These are phyloP conservation scores for Rhinichthys osculus DNA, from an alignment of 2,797 vertebrate species.

Conservation along the genomic window DNA sequence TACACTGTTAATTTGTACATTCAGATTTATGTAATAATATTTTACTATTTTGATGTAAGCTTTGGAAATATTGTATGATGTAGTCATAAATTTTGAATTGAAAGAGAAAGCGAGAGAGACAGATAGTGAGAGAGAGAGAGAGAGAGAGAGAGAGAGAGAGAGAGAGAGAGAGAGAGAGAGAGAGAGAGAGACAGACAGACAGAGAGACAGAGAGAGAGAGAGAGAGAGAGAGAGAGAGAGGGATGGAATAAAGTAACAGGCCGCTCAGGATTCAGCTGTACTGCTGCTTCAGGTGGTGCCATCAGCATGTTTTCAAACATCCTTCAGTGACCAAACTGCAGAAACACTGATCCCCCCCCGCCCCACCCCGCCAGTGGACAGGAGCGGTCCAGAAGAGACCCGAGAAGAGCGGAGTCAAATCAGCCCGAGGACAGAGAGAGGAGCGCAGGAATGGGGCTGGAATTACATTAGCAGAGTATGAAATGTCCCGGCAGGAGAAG, in stretches of 20 bases:
- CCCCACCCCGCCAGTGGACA: conserved; percentile 58
- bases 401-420: conserved; percentile 68
- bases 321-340: conserved; percentile 74
- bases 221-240: conserved; percentile 15
- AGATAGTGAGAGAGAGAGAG: too few relatives aligned
- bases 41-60: too few relatives aligned
- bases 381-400: conserved; percentile 67
- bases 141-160: too few relatives aligned
- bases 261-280: conserved; percentile 67
- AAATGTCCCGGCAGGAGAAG: conserved; percentile 6
- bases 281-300: conserved; percentile 69
- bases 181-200: too few relatives aligned
- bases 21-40: too few relatives aligned
- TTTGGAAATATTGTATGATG: too few relatives aligned
- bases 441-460: conserved; percentile 64
- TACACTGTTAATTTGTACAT: too few relatives aligned
- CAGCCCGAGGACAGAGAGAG: conserved; percentile 53
- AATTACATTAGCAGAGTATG: conserved; percentile 74
- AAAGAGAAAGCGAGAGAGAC: too few relatives aligned
- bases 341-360: conserved; percentile 69
- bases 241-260: conserved; percentile 44
- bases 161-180: too few relatives aligned
- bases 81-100: too few relatives aligned
- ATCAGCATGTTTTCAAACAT: conserved; percentile 79
- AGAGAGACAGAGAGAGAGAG: neutral